Percentiles rank a stretch among this genome's conserved stretches.
Conservation (phyloP, 2,888 invertebrate species). For the Sarcophaga caerulescens region DNA sequence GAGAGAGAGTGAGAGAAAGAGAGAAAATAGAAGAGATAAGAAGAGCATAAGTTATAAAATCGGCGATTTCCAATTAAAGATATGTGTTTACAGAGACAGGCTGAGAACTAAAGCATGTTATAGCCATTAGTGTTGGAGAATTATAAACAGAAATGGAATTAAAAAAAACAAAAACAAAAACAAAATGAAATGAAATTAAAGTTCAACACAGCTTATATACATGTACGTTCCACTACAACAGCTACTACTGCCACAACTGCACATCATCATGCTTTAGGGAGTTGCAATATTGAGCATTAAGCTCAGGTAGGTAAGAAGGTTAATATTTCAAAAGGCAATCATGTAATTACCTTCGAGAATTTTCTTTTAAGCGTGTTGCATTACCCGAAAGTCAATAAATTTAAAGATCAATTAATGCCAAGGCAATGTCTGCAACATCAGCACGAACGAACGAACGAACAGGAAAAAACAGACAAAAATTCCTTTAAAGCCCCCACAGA, state of each 20-base stretch:
- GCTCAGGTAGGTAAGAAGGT: background rate
- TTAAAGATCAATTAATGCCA: constrained; percentile 19
- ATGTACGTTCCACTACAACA: no score
- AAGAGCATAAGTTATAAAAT: constrained; percentile 18
- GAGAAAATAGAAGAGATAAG: background rate
- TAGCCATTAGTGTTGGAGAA: background rate
- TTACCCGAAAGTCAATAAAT: background rate
- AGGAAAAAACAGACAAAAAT: background rate
- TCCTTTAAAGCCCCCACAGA: background rate
- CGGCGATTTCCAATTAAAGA: constrained; percentile 44
- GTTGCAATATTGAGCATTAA: background rate
- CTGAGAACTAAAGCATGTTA: background rate
- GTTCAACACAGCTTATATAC: no score
- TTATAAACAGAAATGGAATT: background rate
- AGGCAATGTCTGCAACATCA: background rate
- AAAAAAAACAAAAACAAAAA: no score
- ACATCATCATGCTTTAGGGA: background rate
- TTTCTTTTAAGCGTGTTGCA: background rate
- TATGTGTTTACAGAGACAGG: background rate
- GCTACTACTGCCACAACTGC: background rate
- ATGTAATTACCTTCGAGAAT: constrained; percentile 45
- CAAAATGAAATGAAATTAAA: background rate
- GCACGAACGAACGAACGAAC: background rate
- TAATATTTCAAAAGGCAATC: constrained; percentile 29
- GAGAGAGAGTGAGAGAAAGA: background rate